Base-by-base conservation (phyloP, 2,888 invertebrate species). In the Rhimphoctona megacephalus region DNA sequence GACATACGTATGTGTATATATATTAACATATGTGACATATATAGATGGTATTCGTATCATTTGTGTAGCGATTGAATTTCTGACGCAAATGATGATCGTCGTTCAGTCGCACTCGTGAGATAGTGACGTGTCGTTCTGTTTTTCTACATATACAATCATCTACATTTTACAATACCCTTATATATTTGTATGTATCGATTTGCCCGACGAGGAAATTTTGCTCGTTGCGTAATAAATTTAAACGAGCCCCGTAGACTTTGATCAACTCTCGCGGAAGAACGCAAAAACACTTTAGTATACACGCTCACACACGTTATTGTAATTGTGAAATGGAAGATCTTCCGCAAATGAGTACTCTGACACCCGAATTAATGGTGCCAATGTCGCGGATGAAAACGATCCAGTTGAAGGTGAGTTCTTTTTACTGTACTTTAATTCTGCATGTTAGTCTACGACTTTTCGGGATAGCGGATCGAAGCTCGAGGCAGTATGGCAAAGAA, bases 291-390 rank as follows among this genome's bases (percentile, higher is more conserved):
- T n/a, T 33, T 46, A 4, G 39, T 9, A 25, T 8, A 39, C 19
- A 49, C 33, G 57, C n/a, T 39, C 17, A 67, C 70, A 76, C 76
- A 33, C 43, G n/a, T n/a, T 52, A 46, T 30, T 36, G 36, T 9
- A 22, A 57, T 77, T 36, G 36, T 54, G 69, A 94, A 73, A 95
- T 95, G 7, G 95, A 95, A 19, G 95, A 95, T 52, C 83, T 96
- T 89, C 95, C 95, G 0, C 95, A 92, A 22, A 96, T 96, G 96
- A 92, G 95, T 88, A 95, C 95, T 79, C 93, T 96, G 30, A 95
- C 95, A 78, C 96, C 96, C 0, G 95, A 94, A 25, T 43, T 54
- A 30, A 78, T 76, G 78, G 33, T 54, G 52, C 85, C 85, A 39
- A 78, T 82, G 22, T 69, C 83, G n/a, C 87, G 88, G 64, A 49